Base-by-base conservation (phyloP, 2,888 invertebrate genomes). In the Yponomeuta cagnagella region DNA sequence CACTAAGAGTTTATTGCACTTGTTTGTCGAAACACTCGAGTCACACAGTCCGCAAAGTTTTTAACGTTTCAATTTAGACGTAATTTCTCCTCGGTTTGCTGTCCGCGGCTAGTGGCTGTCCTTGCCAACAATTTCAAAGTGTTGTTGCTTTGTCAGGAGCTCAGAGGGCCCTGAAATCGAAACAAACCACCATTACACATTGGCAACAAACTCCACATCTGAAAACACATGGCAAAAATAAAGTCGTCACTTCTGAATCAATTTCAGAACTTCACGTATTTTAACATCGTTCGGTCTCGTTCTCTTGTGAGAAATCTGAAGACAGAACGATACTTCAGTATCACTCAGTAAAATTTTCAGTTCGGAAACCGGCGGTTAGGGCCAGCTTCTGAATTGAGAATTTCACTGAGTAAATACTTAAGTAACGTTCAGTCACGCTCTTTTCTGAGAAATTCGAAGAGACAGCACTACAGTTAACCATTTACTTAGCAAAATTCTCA, bases 131-230 rank as follows among this genome's bases (percentile, higher is more conserved):
- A 82, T 79, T 80, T 83, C 81, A 80, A 79, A 80, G 73, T 79
- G 79, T 85, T 88, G 81, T 85, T 86, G 86, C 82, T 88, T 82
- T 92, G 93, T 93, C 93, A 93, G 92, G 93, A 93, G 87, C 88
- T 85, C 82, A 82, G 87, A 77, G 88, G 86, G 82, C 89, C 91
- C 92, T 93, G 88, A n/a, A 92, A 75, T 87, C 86, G 89, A 90
- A 71, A 69, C 74, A 77, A 76, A 43, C 72, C 52, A 58, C 15
- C 3, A 58, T 58, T 15, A 58, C 15, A 15, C 52, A 58, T 58
- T 58, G 6, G 52, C 52, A 58, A 58, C 2, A 10, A 52, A 52
- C 52, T 58, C 15, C 3, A 15, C 52, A 58, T 1, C 15, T 12
- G 37, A 58, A 15, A 58, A 58, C 15, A 58, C 52, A 58, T 58